phyloP scores from a whole-genome alignment of 2,888 invertebrate genomes.

The Aphodius sticticus region DNA sequence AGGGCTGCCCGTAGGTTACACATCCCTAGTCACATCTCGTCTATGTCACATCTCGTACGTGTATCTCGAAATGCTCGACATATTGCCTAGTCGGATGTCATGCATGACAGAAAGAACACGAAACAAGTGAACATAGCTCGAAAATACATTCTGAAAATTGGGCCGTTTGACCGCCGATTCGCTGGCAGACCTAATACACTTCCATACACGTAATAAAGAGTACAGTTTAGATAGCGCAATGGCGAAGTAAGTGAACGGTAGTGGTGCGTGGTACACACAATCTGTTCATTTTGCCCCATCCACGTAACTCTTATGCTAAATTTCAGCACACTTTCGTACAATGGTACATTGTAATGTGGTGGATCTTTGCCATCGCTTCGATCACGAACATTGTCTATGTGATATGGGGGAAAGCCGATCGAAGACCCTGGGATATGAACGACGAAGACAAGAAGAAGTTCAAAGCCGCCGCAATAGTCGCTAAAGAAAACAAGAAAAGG shows the following conservation, averaged over 20 bases:
- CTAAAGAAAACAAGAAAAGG: constrained; percentile 30
- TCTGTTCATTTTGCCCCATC: background rate
- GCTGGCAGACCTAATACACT: background rate
- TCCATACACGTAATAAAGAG: background rate
- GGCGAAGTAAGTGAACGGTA: background rate
- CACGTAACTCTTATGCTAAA: constrained; percentile 32
- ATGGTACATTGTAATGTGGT: constrained; percentile 85
- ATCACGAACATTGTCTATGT: constrained; percentile 74
- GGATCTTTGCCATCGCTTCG: constrained; percentile 73
- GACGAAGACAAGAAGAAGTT: constrained; percentile 26
- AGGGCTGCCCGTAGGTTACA: too few relatives aligned
- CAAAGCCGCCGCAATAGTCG: constrained; percentile 6
- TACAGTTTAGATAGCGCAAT: background rate
- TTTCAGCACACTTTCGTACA: constrained; percentile 70
- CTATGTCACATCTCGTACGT: too few relatives aligned
- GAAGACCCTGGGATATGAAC: constrained; percentile 32
- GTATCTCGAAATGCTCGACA: too few relatives aligned
- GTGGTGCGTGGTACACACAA: background rate
- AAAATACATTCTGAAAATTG: too few relatives aligned
- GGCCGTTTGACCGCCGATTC: too few relatives aligned
- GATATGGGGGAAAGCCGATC: constrained; percentile 75
- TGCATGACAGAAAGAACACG: too few relatives aligned
- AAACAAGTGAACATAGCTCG: too few relatives aligned
- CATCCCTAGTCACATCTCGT: too few relatives aligned
- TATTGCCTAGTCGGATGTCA: too few relatives aligned